Conservation (phyloP, 1,140 invertebrate genomes). For the Lerema accius region DNA sequence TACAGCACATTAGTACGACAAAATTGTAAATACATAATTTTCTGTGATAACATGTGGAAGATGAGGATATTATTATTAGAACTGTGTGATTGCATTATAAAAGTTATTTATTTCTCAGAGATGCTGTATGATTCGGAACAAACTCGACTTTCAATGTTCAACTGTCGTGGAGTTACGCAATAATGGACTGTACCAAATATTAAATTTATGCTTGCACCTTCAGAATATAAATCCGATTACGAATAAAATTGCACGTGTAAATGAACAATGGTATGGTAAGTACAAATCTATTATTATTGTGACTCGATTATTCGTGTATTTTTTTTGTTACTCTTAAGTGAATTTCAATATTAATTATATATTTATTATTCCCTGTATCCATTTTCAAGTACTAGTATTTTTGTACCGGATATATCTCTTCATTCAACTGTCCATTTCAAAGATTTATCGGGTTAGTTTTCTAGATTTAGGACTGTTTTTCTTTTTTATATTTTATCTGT, state of each 20-base stretch:
- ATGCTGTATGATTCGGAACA: constrained; percentile 57
- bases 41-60: constrained; percentile 83
- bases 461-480: constrained; percentile 55
- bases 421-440: constrained; percentile 55
- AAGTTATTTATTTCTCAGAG: constrained; percentile 75
- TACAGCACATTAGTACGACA: constrained; percentile 76
- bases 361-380: constrained; percentile 14
- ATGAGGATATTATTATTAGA: constrained; percentile 79
- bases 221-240: constrained; percentile 32
- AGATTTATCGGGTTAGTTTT: constrained; percentile 50
- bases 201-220: constrained; percentile 32
- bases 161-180: constrained; percentile 41
- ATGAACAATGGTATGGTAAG: constrained; percentile 28
- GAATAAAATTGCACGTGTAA: constrained; percentile 29
- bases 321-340: constrained; percentile 19
- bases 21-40: constrained; percentile 84
- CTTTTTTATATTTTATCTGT: constrained; percentile 60
- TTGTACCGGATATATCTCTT: constrained; percentile 23
- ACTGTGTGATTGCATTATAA: constrained; percentile 81
- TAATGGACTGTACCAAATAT: constrained; percentile 30
- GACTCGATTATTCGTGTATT: constrained; percentile 40
- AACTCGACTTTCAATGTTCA: constrained; percentile 36
- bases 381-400: constrained; percentile 23
- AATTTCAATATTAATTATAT: constrained; percentile 6
- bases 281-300: constrained; percentile 34